Percentiles rank a stretch among this genome's conserved stretches.
Evolutionary conservation across 2,888 invertebrate species (phyloP).

Genomic region (Villa cingulata): DNA sequence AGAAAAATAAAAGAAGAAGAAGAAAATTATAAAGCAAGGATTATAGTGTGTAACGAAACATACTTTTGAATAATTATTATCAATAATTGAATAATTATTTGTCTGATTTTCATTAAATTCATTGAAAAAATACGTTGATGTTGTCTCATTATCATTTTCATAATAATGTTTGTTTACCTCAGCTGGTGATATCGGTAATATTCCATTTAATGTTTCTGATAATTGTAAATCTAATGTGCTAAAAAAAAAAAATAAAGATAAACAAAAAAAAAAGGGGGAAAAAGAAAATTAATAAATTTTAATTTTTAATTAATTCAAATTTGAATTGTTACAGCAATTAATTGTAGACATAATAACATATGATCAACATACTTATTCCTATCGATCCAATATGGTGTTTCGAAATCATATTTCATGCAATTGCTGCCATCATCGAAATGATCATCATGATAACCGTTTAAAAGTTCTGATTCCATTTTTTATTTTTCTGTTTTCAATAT

Average conservation of each 20-base stretch:
- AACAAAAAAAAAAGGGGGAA: no score
- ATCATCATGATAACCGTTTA: slow-evolving; percentile 33
- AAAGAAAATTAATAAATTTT: neutral
- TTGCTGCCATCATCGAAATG: slow-evolving; percentile 32
- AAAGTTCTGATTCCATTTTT: slow-evolving; percentile 31
- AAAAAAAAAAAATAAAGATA: no score
- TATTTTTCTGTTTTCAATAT: no score
- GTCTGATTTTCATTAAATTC: neutral
- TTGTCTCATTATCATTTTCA: neutral
- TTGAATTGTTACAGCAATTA: neutral
- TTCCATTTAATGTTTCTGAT: slow-evolving; percentile 32
- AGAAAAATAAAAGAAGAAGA: no score
- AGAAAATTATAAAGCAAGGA: no score
- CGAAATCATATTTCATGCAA: slow-evolving; percentile 25
- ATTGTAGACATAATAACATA: neutral
- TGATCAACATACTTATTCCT: slow-evolving; percentile 25
- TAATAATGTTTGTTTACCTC: slow-evolving; percentile 17
- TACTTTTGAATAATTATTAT: neutral
- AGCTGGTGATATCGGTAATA: slow-evolving; percentile 27
- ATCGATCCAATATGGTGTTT: slow-evolving; percentile 28
- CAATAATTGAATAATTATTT: neutral
- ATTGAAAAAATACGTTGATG: neutral
- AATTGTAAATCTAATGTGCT: slow-evolving; percentile 25
- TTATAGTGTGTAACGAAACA: neutral
- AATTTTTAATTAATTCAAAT: neutral